Conservation (phyloP, 2,797 vertebrate genomes). For the Gallinago nigripennis region DNA sequence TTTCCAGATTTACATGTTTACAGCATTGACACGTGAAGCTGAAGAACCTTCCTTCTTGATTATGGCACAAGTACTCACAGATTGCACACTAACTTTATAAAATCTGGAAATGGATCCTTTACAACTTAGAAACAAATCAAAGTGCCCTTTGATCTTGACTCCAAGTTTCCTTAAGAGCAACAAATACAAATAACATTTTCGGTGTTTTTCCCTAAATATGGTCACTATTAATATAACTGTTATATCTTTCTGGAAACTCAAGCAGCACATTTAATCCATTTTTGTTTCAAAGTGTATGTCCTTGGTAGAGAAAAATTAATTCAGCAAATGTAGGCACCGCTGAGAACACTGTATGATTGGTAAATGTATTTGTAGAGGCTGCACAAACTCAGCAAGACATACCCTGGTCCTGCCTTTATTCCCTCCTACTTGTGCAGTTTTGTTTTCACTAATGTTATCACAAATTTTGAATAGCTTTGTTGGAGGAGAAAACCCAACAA, state of each 20-base stretch:
- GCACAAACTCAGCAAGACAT: neutral
- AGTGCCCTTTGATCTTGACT: conserved; percentile 79
- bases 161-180: conserved; percentile 75
- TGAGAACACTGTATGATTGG: neutral
- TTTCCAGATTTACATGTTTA: conserved; percentile 87
- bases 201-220: conserved; percentile 63
- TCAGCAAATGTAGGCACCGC: conserved; percentile 9
- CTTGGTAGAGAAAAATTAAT: conserved; percentile 53
- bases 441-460: neutral
- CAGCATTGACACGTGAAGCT: conserved; percentile 78
- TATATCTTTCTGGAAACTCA: conserved; percentile 63
- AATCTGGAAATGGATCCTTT: conserved; percentile 84
- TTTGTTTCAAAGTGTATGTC: conserved; percentile 53
- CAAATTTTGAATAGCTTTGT: neutral
- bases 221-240: conserved; percentile 70
- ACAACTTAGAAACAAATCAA: conserved; percentile 83
- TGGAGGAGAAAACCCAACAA: neutral
- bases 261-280: conserved; percentile 65
- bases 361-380: neutral
- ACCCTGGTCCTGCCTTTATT: neutral
- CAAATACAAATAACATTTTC: conserved; percentile 65
- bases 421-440: neutral
- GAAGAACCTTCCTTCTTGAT: conserved; percentile 69
- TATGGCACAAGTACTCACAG: conserved; percentile 69
- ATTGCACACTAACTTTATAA: conserved; percentile 74